Conservation (phyloP, 2,797 vertebrate genomes). For the Vespertilio murinus region DNA sequence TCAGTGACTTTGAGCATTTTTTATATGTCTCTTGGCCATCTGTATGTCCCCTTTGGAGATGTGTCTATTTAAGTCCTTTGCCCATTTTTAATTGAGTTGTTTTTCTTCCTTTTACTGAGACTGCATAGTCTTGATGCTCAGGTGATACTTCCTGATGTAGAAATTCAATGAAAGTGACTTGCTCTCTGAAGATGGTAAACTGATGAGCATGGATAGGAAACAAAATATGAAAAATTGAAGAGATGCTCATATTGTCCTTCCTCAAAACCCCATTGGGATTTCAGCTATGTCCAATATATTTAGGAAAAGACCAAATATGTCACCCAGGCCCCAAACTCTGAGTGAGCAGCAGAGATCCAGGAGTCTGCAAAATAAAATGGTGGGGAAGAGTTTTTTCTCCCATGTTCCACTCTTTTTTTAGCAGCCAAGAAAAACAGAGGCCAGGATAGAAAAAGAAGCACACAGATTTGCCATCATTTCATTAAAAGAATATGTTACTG, state of each 20-base stretch:
- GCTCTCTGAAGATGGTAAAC: background rate
- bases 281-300: background rate
- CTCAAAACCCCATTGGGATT: background rate
- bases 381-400: background rate
- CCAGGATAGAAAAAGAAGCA: background rate
- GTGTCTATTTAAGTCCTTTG: too few species aligned
- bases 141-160: background rate
- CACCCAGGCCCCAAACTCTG: background rate
- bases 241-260: background rate
- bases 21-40: too few species aligned
- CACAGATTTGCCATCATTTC: background rate
- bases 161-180: slow-evolving; percentile 33
- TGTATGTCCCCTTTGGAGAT: too few species aligned
- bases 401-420: background rate
- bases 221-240: background rate
- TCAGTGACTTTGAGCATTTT: too few species aligned
- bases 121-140: background rate
- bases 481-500: background rate
- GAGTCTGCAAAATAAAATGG: background rate
- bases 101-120: too few species aligned
- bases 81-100: too few species aligned
- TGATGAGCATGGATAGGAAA: background rate
- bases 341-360: background rate
- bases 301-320: background rate
- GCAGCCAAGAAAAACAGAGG: background rate